Evolutionary conservation across 92 coral and sea anemone species (phyloP), one percentile per base, ranked within the genome.

Genomic region (Siderastrea radians): DNA sequence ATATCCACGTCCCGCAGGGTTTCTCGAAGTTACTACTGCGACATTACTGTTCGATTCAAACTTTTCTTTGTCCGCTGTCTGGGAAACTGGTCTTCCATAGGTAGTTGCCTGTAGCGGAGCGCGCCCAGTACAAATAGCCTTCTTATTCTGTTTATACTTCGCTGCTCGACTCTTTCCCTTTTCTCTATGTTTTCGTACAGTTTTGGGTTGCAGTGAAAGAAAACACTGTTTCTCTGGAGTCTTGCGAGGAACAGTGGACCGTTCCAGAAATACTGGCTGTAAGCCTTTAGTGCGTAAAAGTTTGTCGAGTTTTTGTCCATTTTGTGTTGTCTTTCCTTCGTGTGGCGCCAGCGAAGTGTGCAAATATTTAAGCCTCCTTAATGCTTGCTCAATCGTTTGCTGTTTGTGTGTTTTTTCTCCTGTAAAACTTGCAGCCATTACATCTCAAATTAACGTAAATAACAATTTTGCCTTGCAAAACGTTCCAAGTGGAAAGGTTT

Each of bases 341-440:
- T 63, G 74, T 72, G 72, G 90, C 49, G 84, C 68, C 64, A 94
- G 85, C 77, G 98, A 87, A n/a, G 98, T 95, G 77, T 95, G 98
- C 44, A 93, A 92, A 82, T 95, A 93, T 69, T 93, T 95, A 46
- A 95, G 88, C 72, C 98, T 83, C 44, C 98, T 77, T 5, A 95
- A 76, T 13, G 96, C 96, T 77, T 95, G 98, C 68, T 85, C 92
- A 45, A 90, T 87, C 44, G 75, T 54, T 52, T 85, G 88, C 59
- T 95, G 94, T 62, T 70, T 57, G 17, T 84, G 69, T 45, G 81
- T 83, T 49, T 53, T 88, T n/a, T 51, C 70, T 66, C 53, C 74
- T 11, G 52, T 61, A 70, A 47, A 26, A 72, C 82, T 80, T 6
- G 78, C 54, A 52, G 75, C 84, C 87, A 81, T 81, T 50, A 44